These are phyloP conservation scores for Sebastes matsubarae DNA, from an alignment of 2,797 vertebrate genomes.

Conservation along the genomic window DNA sequence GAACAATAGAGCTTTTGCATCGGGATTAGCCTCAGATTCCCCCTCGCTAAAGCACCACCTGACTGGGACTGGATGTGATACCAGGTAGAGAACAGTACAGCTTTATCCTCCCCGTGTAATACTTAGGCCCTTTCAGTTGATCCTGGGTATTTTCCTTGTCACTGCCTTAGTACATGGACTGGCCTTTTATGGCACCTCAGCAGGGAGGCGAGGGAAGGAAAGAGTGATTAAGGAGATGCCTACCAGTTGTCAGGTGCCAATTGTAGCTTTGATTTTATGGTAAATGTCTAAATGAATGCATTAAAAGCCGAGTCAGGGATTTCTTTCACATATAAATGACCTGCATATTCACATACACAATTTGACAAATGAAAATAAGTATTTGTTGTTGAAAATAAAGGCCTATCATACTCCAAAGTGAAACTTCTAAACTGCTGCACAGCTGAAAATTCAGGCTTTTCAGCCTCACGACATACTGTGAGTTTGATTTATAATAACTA, in stretches of 20 bases:
- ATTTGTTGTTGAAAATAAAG: not conserved
- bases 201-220: slow-evolving; percentile 23
- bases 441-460: not conserved
- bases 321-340: not conserved
- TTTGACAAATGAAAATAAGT: not conserved
- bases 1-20: slow-evolving; percentile 71
- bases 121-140: slow-evolving; percentile 53
- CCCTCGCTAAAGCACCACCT: slow-evolving; percentile 61
- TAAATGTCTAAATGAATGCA: slow-evolving; percentile 11
- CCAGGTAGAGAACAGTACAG: slow-evolving; percentile 56
- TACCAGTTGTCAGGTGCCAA: slow-evolving; percentile 28
- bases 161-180: slow-evolving; percentile 25
- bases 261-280: slow-evolving; percentile 28
- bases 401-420: not conserved
- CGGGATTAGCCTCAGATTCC: slow-evolving; percentile 73
- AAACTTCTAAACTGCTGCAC: not conserved
- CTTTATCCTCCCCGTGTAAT: slow-evolving; percentile 62
- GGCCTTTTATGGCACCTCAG: slow-evolving; percentile 44
- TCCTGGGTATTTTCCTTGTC: slow-evolving; percentile 60
- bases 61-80: slow-evolving; percentile 61
- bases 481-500: not conserved
- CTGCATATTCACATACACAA: not conserved
- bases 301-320: not conserved
- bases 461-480: not conserved
- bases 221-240: slow-evolving; percentile 59